phyloP scores from a whole-genome alignment of 2,888 invertebrate species.

The Oscheius sp. region DNA sequence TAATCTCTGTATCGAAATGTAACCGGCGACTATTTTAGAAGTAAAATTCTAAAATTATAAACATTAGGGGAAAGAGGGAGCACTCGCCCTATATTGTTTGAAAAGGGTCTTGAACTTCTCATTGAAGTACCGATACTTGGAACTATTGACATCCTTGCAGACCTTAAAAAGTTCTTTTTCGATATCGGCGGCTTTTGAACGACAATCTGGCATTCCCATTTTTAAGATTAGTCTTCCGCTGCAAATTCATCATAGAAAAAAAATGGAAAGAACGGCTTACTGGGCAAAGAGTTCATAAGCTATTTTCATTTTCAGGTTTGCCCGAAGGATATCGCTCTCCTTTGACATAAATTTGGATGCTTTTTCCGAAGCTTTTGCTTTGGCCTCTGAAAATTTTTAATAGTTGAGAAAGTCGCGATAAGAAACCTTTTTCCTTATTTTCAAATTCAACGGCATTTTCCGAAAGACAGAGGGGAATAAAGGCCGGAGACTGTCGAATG shows the following conservation, averaged over 20 bases:
- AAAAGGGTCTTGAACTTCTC: neutral
- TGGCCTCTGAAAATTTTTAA: constrained; percentile 13
- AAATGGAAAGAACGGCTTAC: constrained; percentile 6
- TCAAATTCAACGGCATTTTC: constrained; percentile 5
- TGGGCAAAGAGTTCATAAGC: constrained; percentile 26
- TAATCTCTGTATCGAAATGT: neutral
- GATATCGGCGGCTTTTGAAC: constrained; percentile 33
- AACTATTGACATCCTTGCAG: neutral
- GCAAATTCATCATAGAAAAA: neutral
- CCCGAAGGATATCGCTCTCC: constrained; percentile 40
- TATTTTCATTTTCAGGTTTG: constrained; percentile 30
- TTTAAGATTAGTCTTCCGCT: constrained; percentile 27
- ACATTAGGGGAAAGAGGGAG: neutral
- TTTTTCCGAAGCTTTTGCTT: constrained; percentile 21
- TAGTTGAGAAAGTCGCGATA: no score
- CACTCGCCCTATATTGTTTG: constrained; percentile 1
- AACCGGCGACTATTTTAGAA: neutral
- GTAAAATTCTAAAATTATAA: constrained; percentile 14
- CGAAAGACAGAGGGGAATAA: constrained; percentile 9
- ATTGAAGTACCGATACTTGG: constrained; percentile 2
- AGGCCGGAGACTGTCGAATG: constrained; percentile 24
- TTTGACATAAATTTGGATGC: constrained; percentile 40
- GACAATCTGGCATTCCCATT: constrained; percentile 37
- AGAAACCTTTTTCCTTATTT: constrained; percentile 3
- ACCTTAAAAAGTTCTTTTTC: constrained; percentile 39